These are phyloP conservation scores for Tholera decimalis DNA, from an alignment of 2,888 invertebrate genomes.

Conservation along the genomic window DNA sequence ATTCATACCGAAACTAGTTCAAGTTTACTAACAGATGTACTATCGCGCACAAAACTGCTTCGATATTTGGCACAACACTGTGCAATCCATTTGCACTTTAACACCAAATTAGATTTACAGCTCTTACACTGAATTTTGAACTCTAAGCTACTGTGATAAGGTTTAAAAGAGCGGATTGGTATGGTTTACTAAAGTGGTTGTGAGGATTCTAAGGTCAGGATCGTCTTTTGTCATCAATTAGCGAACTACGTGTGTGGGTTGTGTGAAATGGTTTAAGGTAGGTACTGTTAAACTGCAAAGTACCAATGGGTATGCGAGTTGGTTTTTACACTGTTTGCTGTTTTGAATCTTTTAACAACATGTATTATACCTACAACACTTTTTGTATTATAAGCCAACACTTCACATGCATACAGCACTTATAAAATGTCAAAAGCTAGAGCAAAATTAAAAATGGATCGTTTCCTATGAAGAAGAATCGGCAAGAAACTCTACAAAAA, in stretches of 20 bases:
- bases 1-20: slow-evolving; percentile 85
- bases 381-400: no score
- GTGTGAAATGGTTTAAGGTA: slow-evolving; percentile 66
- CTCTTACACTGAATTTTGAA: slow-evolving; percentile 34
- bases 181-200: slow-evolving; percentile 31
- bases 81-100: slow-evolving; percentile 76
- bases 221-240: slow-evolving; percentile 78
- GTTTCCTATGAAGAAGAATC: no score
- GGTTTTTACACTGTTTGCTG: neutral
- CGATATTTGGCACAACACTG: slow-evolving; percentile 75
- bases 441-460: no score
- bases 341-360: neutral
- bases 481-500: no score
- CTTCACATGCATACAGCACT: no score
- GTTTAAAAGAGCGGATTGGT: slow-evolving; percentile 7
- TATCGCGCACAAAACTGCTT: slow-evolving; percentile 73
- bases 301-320: neutral
- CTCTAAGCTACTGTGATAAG: slow-evolving; percentile 54
- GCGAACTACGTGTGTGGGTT: slow-evolving; percentile 69
- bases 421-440: no score
- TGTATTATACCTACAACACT: neutral
- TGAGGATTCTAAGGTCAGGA: slow-evolving; percentile 75
- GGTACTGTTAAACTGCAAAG: slow-evolving; percentile 49
- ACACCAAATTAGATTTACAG: slow-evolving; percentile 48
- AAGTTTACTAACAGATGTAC: slow-evolving; percentile 85